A percentile compares a stretch with the other conserved stretches of the same genome.
phyloP scores from a whole-genome alignment of 2,797 vertebrate species.

The Eupleurogrammus muticus region DNA sequence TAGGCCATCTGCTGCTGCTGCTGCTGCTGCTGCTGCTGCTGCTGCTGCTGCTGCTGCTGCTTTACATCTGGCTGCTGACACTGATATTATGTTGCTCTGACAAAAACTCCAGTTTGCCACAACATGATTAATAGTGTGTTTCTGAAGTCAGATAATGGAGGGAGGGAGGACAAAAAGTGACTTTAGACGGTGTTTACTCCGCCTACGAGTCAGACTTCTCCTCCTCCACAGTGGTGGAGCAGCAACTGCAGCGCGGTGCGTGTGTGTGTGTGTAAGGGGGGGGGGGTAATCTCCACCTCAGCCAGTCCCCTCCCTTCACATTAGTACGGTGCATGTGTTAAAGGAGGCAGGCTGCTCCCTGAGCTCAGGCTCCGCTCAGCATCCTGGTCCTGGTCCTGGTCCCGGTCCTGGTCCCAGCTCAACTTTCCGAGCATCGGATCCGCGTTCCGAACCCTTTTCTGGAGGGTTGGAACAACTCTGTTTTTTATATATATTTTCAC shows the following conservation, averaged over 20 bases:
- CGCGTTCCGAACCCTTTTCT: neutral
- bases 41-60: neutral
- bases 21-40: neutral
- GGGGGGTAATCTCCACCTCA: constrained; percentile 72
- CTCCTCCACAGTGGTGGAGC: neutral
- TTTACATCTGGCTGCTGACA: neutral
- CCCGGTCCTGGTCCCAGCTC: no score
- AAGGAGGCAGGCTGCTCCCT: constrained; percentile 52
- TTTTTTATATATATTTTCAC: neutral
- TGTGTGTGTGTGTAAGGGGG: neutral
- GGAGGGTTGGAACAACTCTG: no score
- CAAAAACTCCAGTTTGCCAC: neutral
- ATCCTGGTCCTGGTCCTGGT: constrained; percentile 4
- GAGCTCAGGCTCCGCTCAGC: constrained; percentile 48
- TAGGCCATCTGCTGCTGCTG: neutral
- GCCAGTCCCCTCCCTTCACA: constrained; percentile 69
- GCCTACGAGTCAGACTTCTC: no score
- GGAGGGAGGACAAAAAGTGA: neutral
- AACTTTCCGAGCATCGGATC: neutral
- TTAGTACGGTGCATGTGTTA: constrained; percentile 45
- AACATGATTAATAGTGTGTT: no score
- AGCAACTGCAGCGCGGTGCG: neutral
- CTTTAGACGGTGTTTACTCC: neutral
- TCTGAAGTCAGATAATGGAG: neutral
- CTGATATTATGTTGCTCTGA: neutral